Conservation (phyloP, 2,113 vertebrate species). For the Pteronura brasiliensis region DNA sequence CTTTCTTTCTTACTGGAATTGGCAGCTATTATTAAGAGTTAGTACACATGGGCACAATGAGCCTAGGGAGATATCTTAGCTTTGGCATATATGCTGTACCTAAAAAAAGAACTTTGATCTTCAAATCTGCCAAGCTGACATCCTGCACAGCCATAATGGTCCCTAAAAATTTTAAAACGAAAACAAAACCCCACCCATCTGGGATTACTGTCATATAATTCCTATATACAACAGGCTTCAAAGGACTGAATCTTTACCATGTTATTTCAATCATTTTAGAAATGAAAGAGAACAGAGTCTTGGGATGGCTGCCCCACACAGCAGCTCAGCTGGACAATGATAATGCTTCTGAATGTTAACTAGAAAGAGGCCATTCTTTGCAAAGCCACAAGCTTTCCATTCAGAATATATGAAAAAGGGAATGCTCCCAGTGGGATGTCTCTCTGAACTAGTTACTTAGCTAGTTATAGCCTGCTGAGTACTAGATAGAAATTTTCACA, state of each 20-base stretch:
- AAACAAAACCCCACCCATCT: background rate
- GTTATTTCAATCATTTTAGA: constrained; percentile 37
- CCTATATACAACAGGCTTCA: constrained; percentile 14
- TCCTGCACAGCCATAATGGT: background rate
- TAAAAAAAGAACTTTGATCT: constrained; percentile 38
- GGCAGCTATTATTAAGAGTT: constrained; percentile 48
- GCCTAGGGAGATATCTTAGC: background rate
- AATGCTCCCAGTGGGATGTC: background rate
- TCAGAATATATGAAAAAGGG: background rate
- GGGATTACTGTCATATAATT: constrained; percentile 13
- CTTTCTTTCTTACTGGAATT: constrained; percentile 1
- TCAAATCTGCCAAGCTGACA: constrained; percentile 4
- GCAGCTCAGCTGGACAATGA: background rate
- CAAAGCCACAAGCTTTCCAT: background rate
- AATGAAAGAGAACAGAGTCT: background rate
- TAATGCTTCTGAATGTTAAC: constrained; percentile 43
- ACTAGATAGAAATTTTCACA: background rate
- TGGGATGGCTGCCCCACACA: background rate
- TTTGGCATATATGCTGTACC: background rate
- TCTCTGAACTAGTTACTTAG: background rate
- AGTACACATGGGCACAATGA: background rate
- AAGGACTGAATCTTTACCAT: background rate
- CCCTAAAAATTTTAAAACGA: background rate
- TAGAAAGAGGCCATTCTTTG: background rate
- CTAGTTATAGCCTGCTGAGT: background rate